Evolutionary conservation across 2,888 invertebrate genomes (phyloP).

Genomic region (Bellardia bayeri): DNA sequence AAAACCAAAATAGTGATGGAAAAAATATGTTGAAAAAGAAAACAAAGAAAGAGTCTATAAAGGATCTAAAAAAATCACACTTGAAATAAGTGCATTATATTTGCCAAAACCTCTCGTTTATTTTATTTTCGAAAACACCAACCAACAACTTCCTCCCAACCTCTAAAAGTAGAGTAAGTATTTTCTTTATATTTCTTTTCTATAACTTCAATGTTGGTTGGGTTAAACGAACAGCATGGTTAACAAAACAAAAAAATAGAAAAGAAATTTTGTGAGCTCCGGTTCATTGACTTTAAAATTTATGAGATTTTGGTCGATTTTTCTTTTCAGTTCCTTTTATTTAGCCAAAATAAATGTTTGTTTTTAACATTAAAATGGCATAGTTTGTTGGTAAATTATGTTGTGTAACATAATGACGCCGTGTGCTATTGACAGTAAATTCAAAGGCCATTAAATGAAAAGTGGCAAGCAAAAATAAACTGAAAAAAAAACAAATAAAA

Average conservation of each 20-base stretch:
- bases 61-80: slow-evolving; percentile 10
- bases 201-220: slow-evolving; percentile 36
- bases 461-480: background rate
- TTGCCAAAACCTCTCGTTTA: slow-evolving; percentile 66
- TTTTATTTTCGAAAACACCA: background rate
- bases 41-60: background rate
- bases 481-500: too few species aligned
- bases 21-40: slow-evolving; percentile 34
- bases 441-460: slow-evolving; percentile 61
- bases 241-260: background rate
- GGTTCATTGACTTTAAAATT: slow-evolving; percentile 75
- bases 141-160: background rate
- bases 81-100: slow-evolving; percentile 55
- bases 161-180: background rate
- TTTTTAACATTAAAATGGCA: slow-evolving; percentile 49
- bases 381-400: slow-evolving; percentile 48
- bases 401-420: slow-evolving; percentile 62
- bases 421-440: slow-evolving; percentile 73
- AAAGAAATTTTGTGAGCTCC: slow-evolving; percentile 60
- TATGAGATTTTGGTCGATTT: slow-evolving; percentile 64
- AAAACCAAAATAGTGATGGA: slow-evolving; percentile 33
- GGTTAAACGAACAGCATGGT: slow-evolving; percentile 60
- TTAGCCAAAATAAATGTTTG: slow-evolving; percentile 63
- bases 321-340: slow-evolving; percentile 51
- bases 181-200: slow-evolving; percentile 35